A percentile compares a stretch with the other conserved stretches of the same genome.
Evolutionary conservation across 2,113 vertebrate genomes (phyloP).

Genomic region (Hippocampus abdominalis): DNA sequence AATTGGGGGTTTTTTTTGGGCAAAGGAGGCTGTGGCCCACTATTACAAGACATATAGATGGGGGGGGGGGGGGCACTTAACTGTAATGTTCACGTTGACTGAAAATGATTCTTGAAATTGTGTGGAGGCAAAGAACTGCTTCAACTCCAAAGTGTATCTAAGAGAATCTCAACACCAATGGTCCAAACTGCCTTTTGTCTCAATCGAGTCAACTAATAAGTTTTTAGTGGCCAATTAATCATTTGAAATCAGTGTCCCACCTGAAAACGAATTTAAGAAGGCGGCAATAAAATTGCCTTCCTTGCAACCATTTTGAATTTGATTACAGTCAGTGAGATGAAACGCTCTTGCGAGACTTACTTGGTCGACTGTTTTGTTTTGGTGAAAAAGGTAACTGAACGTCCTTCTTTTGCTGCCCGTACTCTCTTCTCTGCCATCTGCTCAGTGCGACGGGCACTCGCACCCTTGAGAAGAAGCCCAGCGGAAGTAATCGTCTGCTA

Average conservation of each 20-base stretch:
- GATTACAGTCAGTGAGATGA: neutral
- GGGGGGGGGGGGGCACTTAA: no score
- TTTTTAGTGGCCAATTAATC: neutral
- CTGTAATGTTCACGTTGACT: neutral
- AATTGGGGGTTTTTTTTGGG: neutral
- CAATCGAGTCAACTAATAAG: neutral
- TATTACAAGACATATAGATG: no score
- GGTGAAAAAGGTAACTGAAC: neutral
- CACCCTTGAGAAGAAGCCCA: conserved; percentile 58
- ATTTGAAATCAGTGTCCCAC: neutral
- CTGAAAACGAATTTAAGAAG: neutral
- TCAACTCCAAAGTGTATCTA: conserved; percentile 5
- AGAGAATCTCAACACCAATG: neutral
- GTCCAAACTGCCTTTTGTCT: neutral
- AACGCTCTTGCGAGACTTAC: neutral
- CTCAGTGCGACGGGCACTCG: conserved; percentile 59
- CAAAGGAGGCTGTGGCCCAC: no score
- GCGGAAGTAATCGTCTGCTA: conserved; percentile 66
- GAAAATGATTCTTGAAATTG: conserved; percentile 1
- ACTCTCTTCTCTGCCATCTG: conserved; percentile 57
- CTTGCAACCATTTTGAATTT: conserved; percentile 1
- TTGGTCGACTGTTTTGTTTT: neutral
- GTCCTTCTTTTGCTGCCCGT: conserved; percentile 3
- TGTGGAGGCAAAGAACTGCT: conserved; percentile 17
- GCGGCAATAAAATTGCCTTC: neutral